Conservation (phyloP, 2,888 invertebrate species). For the Cryptocephalus primarius region DNA sequence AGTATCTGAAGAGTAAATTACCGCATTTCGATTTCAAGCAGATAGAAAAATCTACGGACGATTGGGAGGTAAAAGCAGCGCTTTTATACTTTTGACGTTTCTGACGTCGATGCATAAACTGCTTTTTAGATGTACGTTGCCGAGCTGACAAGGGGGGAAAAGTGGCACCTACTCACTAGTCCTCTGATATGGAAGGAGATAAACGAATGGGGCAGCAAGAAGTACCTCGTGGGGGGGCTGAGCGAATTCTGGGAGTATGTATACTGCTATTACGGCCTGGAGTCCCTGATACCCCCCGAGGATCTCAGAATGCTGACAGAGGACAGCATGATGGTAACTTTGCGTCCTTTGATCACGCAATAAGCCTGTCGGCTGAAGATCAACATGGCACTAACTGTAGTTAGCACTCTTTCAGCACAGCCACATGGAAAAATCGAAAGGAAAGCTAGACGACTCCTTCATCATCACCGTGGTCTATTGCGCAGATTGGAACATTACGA, state of each 20-base stretch:
- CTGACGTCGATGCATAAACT: conserved; percentile 4
- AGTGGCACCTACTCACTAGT: conserved; percentile 45
- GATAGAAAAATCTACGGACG: conserved; percentile 38
- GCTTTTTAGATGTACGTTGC: conserved; percentile 39
- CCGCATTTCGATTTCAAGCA: conserved; percentile 45
- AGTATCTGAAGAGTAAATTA: conserved; percentile 42
- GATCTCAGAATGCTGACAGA: conserved; percentile 19
- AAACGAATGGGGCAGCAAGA: conserved; percentile 42
- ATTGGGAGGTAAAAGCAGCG: conserved; percentile 33
- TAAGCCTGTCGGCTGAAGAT: too few species aligned
- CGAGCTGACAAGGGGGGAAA: conserved; percentile 40
- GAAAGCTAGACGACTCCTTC: too few species aligned
- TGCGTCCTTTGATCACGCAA: too few species aligned
- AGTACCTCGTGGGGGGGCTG: conserved; percentile 47
- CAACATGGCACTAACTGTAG: too few species aligned
- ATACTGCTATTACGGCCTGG: conserved; percentile 45
- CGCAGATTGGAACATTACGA: too few species aligned
- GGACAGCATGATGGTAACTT: conserved; percentile 6
- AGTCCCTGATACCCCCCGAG: conserved; percentile 25
- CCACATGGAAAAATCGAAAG: too few species aligned
- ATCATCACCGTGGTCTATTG: too few species aligned
- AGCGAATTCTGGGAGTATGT: conserved; percentile 52
- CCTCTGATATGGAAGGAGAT: conserved; percentile 54
- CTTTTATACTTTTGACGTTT: conserved; percentile 2
- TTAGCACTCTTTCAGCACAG: too few species aligned